phyloP scores from a whole-genome alignment of 2,888 invertebrate species.

The Thysanoteuthis rhombus region DNA sequence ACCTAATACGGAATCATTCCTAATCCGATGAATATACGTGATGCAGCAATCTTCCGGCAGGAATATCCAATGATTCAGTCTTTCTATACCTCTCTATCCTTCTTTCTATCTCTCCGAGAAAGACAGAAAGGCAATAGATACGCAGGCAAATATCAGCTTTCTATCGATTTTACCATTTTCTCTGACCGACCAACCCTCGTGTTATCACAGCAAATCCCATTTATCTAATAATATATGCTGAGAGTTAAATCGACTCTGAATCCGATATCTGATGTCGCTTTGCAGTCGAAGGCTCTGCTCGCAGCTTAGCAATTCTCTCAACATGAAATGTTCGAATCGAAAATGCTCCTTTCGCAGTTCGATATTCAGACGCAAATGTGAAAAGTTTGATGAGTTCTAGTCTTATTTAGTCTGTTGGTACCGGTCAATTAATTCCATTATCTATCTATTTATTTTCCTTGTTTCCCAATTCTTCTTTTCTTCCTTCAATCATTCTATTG shows the following conservation, averaged over 20 bases:
- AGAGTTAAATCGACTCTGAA: not conserved
- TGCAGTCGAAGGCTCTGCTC: not conserved
- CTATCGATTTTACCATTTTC: not conserved
- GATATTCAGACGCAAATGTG: not conserved
- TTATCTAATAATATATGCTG: not conserved
- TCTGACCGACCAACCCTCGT: too few species aligned
- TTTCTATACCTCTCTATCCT: too few species aligned
- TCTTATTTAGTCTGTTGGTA: not conserved
- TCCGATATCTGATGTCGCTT: not conserved
- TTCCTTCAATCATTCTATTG: not conserved
- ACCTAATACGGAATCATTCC: too few species aligned
- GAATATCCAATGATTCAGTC: too few species aligned
- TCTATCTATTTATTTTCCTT: not conserved
- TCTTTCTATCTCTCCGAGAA: too few species aligned
- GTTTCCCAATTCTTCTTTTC: not conserved
- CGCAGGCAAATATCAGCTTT: too few species aligned
- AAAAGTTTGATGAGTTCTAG: not conserved
- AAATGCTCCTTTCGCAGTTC: not conserved
- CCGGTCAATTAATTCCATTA: too few species aligned
- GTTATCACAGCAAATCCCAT: not conserved
- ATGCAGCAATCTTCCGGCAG: too few species aligned
- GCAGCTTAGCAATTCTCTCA: not conserved
- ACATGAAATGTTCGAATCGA: not conserved
- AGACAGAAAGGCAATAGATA: too few species aligned
- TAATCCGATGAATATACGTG: too few species aligned